Base-by-base conservation (phyloP, 2,113 vertebrate genomes). In the Suricata suricatta region DNA sequence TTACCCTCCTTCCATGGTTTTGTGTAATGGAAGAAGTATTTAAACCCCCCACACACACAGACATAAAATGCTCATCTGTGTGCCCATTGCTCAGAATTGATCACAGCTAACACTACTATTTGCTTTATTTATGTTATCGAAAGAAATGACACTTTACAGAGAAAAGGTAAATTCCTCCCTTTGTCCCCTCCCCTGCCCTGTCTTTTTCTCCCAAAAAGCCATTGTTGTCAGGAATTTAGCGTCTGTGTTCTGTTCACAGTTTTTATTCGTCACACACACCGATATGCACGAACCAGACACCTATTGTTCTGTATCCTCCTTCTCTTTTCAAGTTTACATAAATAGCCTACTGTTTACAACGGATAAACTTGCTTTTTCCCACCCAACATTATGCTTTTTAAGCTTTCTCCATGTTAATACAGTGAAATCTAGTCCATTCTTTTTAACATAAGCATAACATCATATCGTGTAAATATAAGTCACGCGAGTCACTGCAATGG, bases 401-500 rank as follows among this genome's bases (percentile, higher is more conserved):
- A 31, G 25, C 31, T 71, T 15, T 72, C 19, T 72, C 54, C 33
- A 68, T 31, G 31, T 33, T 25, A 41, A 35, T 12, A 19, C 11
- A 21, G 54, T 74, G 31, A 87, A 66, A 38, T 17, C 81, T 21
- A 82, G 76, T 29, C n/a, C 25, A 13, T 21, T 27, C 7, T 84
- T 89, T 64, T 71, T n/a, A 60, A 85, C 23, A 16, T 13, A 79
- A 69, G 47, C 31, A 38, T 1, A 25, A 25, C 5, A 25, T 4
- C 41, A 2, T 47, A 9, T 15, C 19, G 31, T 47, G 17, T 12
- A 54, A 79, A 50, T 68, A 29, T 8, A 38, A 27, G 14, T 27
- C 52, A 31, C 1, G 1, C 25, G 7, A 31, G 16, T 35, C 38
- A 29, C 0, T 0, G 3, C 19, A 25, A 3, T 3, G 17, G 15